Base-by-base conservation (phyloP, 1,140 invertebrate genomes). In the Leptoteleia sp. region DNA sequence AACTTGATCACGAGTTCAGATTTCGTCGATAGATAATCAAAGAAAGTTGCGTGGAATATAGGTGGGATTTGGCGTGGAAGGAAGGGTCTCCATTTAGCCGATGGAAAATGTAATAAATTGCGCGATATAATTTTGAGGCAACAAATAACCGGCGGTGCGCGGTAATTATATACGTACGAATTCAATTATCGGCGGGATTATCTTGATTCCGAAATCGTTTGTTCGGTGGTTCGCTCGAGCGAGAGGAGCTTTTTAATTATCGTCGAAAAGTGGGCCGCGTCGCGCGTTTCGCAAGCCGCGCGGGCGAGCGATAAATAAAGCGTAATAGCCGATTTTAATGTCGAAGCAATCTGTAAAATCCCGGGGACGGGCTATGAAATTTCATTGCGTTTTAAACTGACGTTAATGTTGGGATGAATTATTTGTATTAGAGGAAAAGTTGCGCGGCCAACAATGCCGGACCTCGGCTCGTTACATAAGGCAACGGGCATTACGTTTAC, bases 371-470 rank as follows among this genome's bases (percentile, higher is more conserved):
- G 47, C 55, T 54, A 62, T 71, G 67, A 71, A 71, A 54, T 71
- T 61, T 71, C 67, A 71, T 54, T 71, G 67, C 55, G n/a, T 54
- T 71, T 71, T 71, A 52, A 61, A 54, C 55, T 29, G 67, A 71
- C 47, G 47, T 71, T 61, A 52, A 71, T 54, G 67, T 54, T 45
- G 11, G 16, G 13, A 52, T 71, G 45, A 71, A 71, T 61, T 61
- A 71, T 71, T 71, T 71, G 67, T 62, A 71, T 71, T 71, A 61
- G 55, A 70, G n/a, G 47, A n/a, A 61, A 71, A 71, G 45, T 48
- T 61, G 13, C 33, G 15, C 13, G 55, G 52, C 35, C 55, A 71
- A 62, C 67, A 62, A 71, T 71, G 27, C 25, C 31, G 35, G 40
- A 17, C 37, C 15, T 22, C 12, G 13, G 8, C n/a, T 37, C 27